phyloP scores from a whole-genome alignment of 2,113 vertebrate species.

The Rhizomys pruinosus region DNA sequence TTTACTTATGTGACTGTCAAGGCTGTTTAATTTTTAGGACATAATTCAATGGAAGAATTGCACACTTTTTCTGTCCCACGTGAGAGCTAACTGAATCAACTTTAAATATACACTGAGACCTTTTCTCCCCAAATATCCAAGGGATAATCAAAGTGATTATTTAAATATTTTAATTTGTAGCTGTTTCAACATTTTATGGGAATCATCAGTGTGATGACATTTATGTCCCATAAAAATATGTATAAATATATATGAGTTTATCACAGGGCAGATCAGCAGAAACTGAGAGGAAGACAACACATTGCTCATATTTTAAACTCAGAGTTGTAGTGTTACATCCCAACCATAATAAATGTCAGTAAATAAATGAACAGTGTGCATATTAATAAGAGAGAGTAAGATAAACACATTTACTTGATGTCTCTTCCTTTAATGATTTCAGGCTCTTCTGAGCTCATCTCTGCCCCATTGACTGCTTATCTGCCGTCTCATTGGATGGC shows the following conservation, averaged over 20 bases:
- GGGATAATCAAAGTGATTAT: neutral
- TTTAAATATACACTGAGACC: too few relatives aligned
- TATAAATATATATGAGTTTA: neutral
- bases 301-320: neutral
- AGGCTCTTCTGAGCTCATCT: neutral
- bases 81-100: neutral
- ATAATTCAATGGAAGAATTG: neutral
- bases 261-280: neutral
- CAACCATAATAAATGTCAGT: neutral
- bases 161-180: neutral
- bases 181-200: neutral
- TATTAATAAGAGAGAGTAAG: neutral
- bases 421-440: neutral
- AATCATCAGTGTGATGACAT: neutral
- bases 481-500: neutral
- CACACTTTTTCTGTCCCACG: neutral
- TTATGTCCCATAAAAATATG: neutral
- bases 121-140: too few relatives aligned
- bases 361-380: neutral
- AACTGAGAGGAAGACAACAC: neutral
- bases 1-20: neutral
- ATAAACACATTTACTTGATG: neutral
- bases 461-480: neutral
- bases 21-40: neutral
- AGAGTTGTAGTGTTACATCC: neutral